Evolutionary conservation across 2,113 vertebrate species (phyloP).

Genomic region (Sinocyclocheilus maitianheensis): DNA sequence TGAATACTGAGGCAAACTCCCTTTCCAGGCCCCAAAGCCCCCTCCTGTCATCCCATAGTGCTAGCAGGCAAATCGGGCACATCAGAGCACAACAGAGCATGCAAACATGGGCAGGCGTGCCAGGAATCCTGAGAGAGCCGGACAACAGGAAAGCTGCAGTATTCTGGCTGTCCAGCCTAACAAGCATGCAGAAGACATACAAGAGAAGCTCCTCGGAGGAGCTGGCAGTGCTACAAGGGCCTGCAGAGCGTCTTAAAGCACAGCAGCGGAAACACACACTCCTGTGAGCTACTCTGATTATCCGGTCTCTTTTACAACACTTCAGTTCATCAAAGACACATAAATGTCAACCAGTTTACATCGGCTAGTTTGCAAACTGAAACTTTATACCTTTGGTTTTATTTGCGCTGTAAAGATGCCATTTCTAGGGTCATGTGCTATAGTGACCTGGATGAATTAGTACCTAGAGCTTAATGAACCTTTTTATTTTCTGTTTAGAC

Average conservation of each 20-base stretch:
- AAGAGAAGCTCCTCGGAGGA: background rate
- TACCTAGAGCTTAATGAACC: no score
- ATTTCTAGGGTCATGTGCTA: background rate
- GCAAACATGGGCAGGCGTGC: conserved; percentile 39
- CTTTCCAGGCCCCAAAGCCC: background rate
- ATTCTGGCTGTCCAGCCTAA: conserved; percentile 12
- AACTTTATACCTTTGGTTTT: background rate
- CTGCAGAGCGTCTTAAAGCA: conserved; percentile 14
- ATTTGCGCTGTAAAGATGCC: background rate
- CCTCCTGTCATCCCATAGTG: conserved; percentile 7
- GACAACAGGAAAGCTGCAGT: conserved; percentile 20
- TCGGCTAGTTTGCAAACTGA: background rate
- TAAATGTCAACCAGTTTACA: conserved; percentile 1
- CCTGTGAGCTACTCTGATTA: background rate
- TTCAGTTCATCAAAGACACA: conserved; percentile 12
- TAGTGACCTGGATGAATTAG: no score
- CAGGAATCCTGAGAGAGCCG: conserved; percentile 36
- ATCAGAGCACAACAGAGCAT: conserved; percentile 39
- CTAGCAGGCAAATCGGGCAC: conserved; percentile 26
- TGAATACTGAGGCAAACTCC: conserved; percentile 1
- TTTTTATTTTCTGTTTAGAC: no score
- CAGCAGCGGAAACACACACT: background rate
- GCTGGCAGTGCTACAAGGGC: conserved; percentile 1
- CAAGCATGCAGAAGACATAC: conserved; percentile 27
- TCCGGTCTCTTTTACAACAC: conserved; percentile 1